These are phyloP conservation scores for Cynodonichthys magdalenae DNA, from an alignment of 2,797 vertebrate genomes.

Conservation along the genomic window DNA sequence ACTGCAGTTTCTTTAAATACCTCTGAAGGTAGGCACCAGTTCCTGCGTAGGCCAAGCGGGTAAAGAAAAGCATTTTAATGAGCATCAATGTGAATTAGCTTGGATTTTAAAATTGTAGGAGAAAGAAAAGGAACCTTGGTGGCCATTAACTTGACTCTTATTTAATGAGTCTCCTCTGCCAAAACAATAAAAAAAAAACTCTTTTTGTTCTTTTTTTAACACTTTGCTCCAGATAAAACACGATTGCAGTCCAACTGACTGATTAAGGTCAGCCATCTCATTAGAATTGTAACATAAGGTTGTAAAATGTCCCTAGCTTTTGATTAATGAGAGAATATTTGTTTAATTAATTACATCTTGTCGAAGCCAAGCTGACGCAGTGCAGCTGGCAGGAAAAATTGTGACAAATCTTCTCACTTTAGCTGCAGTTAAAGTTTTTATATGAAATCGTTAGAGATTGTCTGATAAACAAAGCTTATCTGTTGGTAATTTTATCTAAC, in stretches of 20 bases:
- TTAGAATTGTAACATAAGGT: slow-evolving; percentile 22
- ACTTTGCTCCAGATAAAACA: slow-evolving; percentile 35
- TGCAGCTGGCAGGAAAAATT: neutral
- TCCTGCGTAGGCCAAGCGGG: neutral
- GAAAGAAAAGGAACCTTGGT: slow-evolving; percentile 31
- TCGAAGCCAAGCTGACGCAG: slow-evolving; percentile 8
- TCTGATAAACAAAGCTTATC: no score
- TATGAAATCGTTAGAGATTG: neutral
- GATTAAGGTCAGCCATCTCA: slow-evolving; percentile 34
- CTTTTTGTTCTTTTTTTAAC: slow-evolving; percentile 29
- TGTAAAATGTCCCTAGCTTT: slow-evolving; percentile 24
- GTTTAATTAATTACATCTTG: slow-evolving; percentile 19
- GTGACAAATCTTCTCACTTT: slow-evolving; percentile 5
- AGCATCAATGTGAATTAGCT: slow-evolving; percentile 20
- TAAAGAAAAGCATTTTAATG: slow-evolving; percentile 7
- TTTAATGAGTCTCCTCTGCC: slow-evolving; percentile 45
- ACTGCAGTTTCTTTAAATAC: no score
- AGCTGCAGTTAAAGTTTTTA: neutral
- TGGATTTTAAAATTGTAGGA: slow-evolving; percentile 17
- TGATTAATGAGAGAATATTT: slow-evolving; percentile 36
- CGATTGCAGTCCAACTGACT: slow-evolving; percentile 29
- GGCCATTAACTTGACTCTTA: slow-evolving; percentile 36
- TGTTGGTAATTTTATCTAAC: neutral
- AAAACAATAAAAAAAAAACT: slow-evolving; percentile 41
- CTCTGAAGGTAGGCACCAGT: no score